phyloP scores from a whole-genome alignment of 2,888 invertebrate genomes.

The Julus scandinavius region DNA sequence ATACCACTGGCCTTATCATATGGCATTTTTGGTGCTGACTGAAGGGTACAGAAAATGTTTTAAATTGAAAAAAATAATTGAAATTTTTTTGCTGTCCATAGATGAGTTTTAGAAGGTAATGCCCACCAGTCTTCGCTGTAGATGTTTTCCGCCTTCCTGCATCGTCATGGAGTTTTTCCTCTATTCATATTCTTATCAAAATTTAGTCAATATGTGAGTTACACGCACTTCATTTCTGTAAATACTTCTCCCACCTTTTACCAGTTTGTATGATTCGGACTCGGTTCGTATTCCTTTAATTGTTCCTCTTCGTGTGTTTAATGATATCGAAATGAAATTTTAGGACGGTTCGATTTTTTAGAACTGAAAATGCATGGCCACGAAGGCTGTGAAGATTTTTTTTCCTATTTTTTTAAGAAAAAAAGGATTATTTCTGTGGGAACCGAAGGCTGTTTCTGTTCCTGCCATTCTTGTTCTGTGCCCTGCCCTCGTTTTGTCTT shows the following conservation, averaged over 20 bases:
- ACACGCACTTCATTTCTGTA: conserved; percentile 4
- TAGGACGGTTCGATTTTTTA: background rate
- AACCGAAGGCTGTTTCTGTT: conserved; percentile 16
- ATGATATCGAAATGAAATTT: background rate
- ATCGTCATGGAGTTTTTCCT: background rate
- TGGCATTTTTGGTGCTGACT: too few relatives aligned
- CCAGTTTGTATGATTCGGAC: background rate
- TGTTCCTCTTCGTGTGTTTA: conserved; percentile 5
- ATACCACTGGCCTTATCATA: too few relatives aligned
- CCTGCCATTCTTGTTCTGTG: background rate
- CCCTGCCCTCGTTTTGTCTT: background rate
- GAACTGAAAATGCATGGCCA: conserved; percentile 9
- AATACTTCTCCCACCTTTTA: background rate
- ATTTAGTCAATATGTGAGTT: background rate
- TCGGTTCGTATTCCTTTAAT: background rate
- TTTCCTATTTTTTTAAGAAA: conserved; percentile 14
- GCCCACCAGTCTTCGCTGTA: background rate
- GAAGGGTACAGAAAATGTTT: too few relatives aligned
- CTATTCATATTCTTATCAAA: background rate
- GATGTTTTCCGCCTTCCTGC: background rate
- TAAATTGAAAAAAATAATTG: too few relatives aligned
- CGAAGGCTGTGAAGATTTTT: background rate
- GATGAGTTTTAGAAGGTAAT: background rate
- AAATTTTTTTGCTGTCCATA: background rate
- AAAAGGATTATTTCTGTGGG: conserved; percentile 20